Evolutionary conservation across 2,888 invertebrate genomes (phyloP), one percentile per base, ranked within the genome.

Genomic region (Callyntrura guangdongensis): DNA sequence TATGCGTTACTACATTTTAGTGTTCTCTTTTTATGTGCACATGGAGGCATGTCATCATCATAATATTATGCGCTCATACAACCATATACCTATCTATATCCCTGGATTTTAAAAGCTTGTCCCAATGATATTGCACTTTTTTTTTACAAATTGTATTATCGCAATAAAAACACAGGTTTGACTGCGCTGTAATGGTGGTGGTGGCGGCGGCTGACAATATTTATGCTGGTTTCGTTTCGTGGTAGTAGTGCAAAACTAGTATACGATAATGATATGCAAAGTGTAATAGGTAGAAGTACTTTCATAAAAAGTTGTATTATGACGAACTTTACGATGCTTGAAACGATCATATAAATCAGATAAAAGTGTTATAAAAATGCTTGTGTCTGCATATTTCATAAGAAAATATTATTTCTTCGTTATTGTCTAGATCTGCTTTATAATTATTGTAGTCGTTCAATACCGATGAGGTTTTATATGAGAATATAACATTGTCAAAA

Each of bases 51-150:
- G n/a, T n/a, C n/a, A n/a, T n/a, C n/a, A n/a, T n/a, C n/a, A n/a
- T n/a, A n/a, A n/a, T n/a, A n/a, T n/a, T n/a, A n/a, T n/a, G n/a
- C n/a, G n/a, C n/a, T n/a, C n/a, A n/a, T n/a, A n/a, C n/a, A n/a
- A n/a, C n/a, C n/a, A n/a, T n/a, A n/a, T n/a, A n/a, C n/a, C n/a
- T 67, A 36, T 36, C 4, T 25, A 1, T n/a, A 25, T 69, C 67
- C 0, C 67, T 69, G 67, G 27, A 69, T 12, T 25, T 67, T 67
- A 20, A 3, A 45, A 47, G 20, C 45, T 45, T 25, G 53, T 79
- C 56, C 4, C 25, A 79, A 79, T 79, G 79, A 79, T 53, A 59
- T 56, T 79, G 79, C 79, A 79, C 17, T 56, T 79, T 79, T n/a
- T n/a, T n/a, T 79, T 56, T 53, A 56, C 79, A 53, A 27, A 79